Evolutionary conservation across 2,888 invertebrate genomes (phyloP), one percentile per base, ranked within the genome.

Genomic region (Campoplex nolae): DNA sequence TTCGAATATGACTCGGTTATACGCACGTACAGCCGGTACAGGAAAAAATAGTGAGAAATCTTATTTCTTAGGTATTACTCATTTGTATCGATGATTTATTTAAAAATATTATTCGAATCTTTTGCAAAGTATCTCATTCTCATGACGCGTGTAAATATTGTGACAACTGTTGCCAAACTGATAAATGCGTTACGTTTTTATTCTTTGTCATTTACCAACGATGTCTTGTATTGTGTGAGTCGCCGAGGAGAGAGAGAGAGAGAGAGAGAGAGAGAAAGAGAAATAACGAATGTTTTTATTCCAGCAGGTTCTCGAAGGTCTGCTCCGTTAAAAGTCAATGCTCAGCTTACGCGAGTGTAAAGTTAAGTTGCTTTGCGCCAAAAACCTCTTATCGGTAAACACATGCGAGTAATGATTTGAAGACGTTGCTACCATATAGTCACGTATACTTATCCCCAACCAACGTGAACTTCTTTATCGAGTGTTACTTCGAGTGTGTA

Each of bases 101-200:
- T 67, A 38, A 16, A 77, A 75, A 75, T 45, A 75, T 75, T 75
- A 28, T 28, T 75, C 28, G 6, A 62, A 32, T 77, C 32, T 65
- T 18, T 65, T 62, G 48, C 18, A 32, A 45, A 48, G 13, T 45
- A n/a, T 54, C 11, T 42, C 16, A 70, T 71, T 62, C 71, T 62
- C 42, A 56, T 23, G 68, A 70, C 80, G 80, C 48, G 45, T 58
- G 58, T 58, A 80, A 38, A 79, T 86, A 54, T 83, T 86, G 76
- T 65, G 51, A 70, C 83, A 83, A 75, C 62, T 79, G 83, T 56
- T 70, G 38, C 62, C 23, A 48, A 62, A 67, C 71, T 32, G 79
- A 83, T 86, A 86, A 86, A 68, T 9, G 28, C 16, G 38, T 11
- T 18, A 18, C 74, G 51, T 56, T 67, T 56, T 79, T 58, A 51